These are phyloP conservation scores for Pollicipes pollicipes DNA, from an alignment of 1,140 invertebrate species.

Conservation along the genomic window DNA sequence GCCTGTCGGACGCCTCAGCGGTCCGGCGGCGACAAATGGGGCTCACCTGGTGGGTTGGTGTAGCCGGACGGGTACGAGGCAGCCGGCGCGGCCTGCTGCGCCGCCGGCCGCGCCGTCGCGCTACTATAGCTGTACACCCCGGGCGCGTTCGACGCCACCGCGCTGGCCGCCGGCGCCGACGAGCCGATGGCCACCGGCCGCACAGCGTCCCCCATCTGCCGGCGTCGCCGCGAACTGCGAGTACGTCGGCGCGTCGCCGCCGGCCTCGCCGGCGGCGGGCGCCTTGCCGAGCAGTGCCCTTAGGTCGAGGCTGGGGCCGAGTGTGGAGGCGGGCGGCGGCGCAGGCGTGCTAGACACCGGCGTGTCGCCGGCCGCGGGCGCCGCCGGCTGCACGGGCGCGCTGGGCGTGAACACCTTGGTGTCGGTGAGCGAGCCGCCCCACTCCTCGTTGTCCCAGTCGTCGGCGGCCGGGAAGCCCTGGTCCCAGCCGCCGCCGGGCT, in stretches of 20 bases:
- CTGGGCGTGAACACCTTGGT: constrained; percentile 85
- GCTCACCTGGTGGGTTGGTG: not conserved
- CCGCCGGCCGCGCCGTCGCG: not conserved
- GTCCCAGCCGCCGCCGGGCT: constrained; percentile 22
- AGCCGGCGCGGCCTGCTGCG: not conserved
- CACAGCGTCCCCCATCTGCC: not conserved
- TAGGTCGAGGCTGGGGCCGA: not conserved
- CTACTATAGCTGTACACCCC: not conserved
- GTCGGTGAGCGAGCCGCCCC: constrained; percentile 75
- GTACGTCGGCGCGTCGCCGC: not conserved
- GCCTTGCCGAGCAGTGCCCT: not conserved
- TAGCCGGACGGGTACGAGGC: not conserved
- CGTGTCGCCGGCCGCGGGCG: not conserved
- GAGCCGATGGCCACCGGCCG: not conserved
- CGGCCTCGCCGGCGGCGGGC: not conserved
- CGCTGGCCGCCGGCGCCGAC: too few relatives aligned
- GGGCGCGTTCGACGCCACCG: not conserved
- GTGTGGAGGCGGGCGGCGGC: not conserved
- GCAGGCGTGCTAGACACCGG: not conserved
- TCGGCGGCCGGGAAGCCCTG: constrained; percentile 39
- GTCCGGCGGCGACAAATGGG: too few relatives aligned
- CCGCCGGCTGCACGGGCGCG: constrained; percentile 21
- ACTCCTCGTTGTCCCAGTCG: constrained; percentile 90
- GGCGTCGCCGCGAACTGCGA: not conserved
- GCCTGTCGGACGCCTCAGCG: too few relatives aligned